These are phyloP conservation scores for Macaria notata DNA, from an alignment of 2,888 invertebrate species.

Conservation along the genomic window DNA sequence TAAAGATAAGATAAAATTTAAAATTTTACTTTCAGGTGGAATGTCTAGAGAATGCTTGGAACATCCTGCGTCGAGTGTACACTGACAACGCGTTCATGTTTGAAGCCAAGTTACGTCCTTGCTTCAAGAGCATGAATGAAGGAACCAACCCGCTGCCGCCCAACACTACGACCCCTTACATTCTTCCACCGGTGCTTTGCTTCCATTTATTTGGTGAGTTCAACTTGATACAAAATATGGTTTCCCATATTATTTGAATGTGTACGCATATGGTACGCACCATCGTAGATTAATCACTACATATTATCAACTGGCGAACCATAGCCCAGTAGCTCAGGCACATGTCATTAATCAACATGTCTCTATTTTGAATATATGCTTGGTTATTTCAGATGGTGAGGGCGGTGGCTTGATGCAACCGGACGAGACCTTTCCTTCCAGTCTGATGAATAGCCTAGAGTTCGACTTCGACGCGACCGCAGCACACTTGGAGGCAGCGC, in stretches of 20 bases:
- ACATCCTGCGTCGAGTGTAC: slow-evolving; percentile 91
- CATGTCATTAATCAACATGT: no score
- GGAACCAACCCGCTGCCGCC: slow-evolving; percentile 95
- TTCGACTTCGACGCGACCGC: slow-evolving; percentile 92
- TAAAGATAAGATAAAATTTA: no score
- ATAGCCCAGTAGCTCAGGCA: no score
- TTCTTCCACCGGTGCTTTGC: slow-evolving; percentile 89
- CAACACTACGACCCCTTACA: slow-evolving; percentile 94
- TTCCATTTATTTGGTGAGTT: slow-evolving; percentile 87
- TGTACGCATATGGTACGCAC: no score
- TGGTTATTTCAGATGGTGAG: slow-evolving; percentile 57
- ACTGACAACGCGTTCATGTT: slow-evolving; percentile 95
- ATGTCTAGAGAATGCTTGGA: slow-evolving; percentile 92
- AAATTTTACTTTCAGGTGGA: slow-evolving; percentile 85
- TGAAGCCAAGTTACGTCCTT: slow-evolving; percentile 94
- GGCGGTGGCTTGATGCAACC: slow-evolving; percentile 63
- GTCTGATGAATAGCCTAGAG: slow-evolving; percentile 81
- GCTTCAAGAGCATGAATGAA: slow-evolving; percentile 93
- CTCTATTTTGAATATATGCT: no score
- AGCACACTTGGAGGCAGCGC: slow-evolving; percentile 90
- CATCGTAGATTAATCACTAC: no score
- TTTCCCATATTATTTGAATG: no score
- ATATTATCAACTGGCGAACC: no score
- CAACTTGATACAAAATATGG: no score
- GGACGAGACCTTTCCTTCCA: slow-evolving; percentile 63